These are phyloP conservation scores for Montipora sp. DNA, from an alignment of 64 coral and sea anemone genomes.

Conservation along the genomic window DNA sequence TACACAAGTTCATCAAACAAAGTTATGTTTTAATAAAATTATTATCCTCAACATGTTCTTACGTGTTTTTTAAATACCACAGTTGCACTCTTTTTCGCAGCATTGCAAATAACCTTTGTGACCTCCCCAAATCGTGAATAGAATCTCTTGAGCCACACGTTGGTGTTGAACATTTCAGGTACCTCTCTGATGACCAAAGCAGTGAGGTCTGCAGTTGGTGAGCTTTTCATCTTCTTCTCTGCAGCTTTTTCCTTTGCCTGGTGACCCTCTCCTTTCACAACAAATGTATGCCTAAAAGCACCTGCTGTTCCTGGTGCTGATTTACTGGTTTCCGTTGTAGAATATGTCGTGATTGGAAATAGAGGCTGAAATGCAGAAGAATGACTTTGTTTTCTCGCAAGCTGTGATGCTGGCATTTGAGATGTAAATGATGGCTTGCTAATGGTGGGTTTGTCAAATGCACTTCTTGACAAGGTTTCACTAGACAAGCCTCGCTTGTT, in stretches of 20 bases:
- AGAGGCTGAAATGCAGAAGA: not conserved
- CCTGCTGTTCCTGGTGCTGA: not conserved
- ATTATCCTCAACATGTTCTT: conserved; percentile 10
- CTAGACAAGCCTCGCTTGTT: not conserved
- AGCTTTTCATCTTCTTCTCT: not conserved
- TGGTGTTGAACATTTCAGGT: conserved; percentile 79
- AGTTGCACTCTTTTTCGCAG: conserved; percentile 79
- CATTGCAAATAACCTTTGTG: conserved; percentile 69
- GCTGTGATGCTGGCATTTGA: not conserved
- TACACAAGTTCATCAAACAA: too few species aligned
- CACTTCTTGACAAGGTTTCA: not conserved
- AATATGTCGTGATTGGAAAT: not conserved
- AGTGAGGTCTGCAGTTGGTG: conserved; percentile 20
- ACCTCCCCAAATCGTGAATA: conserved; percentile 92
- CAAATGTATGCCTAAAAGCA: not conserved
- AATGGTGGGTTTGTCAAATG: not conserved
- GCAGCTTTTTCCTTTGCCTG: not conserved
- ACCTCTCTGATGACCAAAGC: conserved; percentile 73
- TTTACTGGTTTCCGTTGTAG: not conserved
- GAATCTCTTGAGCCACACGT: conserved; percentile 73
- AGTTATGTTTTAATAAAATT: too few species aligned
- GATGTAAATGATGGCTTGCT: conserved; percentile 1
- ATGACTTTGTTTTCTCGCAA: not conserved
- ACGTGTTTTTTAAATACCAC: conserved; percentile 80
- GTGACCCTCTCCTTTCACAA: not conserved